Percentiles rank a stretch among this genome's conserved stretches.
Conservation (phyloP, 2,797 vertebrate species). For the Pterois miles region DNA sequence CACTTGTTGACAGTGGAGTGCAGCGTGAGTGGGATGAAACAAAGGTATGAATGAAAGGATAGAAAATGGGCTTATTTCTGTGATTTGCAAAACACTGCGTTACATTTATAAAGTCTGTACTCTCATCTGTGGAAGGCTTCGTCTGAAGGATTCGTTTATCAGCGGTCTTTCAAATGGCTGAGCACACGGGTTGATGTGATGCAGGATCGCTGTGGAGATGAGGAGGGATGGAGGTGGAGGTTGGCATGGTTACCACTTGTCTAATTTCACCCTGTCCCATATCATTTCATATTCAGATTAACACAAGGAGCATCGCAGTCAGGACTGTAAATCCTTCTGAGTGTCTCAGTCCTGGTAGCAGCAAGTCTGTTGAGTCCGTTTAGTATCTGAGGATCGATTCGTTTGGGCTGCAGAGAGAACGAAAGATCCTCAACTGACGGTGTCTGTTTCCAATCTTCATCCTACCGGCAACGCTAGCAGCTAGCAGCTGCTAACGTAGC, state of each 20-base stretch:
- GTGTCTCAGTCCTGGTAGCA: too few species aligned
- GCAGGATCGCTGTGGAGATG: neutral
- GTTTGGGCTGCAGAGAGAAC: too few species aligned
- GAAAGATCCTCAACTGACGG: too few species aligned
- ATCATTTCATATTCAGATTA: constrained; percentile 38
- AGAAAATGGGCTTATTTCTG: neutral
- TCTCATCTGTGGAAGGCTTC: neutral
- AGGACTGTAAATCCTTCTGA: neutral
- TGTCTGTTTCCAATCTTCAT: too few species aligned
- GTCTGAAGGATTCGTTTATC: neutral
- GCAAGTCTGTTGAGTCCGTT: too few species aligned
- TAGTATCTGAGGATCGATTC: too few species aligned
- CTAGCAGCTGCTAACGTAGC: too few species aligned
- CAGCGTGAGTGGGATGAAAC: neutral
- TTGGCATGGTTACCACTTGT: constrained; percentile 48
- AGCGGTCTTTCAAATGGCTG: neutral
- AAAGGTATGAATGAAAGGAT: neutral
- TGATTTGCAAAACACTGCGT: neutral
- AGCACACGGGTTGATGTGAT: neutral
- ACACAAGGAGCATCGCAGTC: neutral
- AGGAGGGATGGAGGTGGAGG: constrained; percentile 10
- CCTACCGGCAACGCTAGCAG: too few species aligned
- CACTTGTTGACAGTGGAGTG: constrained; percentile 16
- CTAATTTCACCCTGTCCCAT: constrained; percentile 23
- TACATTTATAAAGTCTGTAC: neutral